Conservation (phyloP, 1,140 invertebrate species). For the Copidosoma floridanum region DNA sequence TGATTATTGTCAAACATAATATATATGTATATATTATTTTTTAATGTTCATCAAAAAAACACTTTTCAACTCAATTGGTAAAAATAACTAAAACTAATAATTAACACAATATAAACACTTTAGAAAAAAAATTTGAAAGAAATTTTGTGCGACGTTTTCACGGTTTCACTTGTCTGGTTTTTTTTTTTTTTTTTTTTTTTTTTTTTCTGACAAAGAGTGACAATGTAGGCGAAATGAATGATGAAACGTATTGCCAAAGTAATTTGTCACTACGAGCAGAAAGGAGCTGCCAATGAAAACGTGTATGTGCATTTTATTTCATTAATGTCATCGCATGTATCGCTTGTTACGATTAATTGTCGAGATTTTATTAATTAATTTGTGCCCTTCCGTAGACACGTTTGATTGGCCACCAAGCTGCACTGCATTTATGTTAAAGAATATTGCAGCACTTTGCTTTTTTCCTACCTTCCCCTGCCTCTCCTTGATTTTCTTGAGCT, state of each 20-base stretch:
- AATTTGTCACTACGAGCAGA: constrained; percentile 1
- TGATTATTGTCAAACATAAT: constrained; percentile 4
- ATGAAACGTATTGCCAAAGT: background rate
- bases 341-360: too few species aligned
- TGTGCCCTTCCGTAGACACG: constrained; percentile 1
- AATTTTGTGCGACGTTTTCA: constrained; percentile 1
- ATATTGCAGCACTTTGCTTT: constrained; percentile 88
- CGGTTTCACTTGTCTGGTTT: constrained; percentile 27
- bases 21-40: background rate
- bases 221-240: constrained; percentile 18
- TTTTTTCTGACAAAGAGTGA: constrained; percentile 5
- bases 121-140: background rate
- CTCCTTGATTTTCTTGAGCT: constrained; percentile 86
- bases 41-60: background rate
- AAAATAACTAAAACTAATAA: too few species aligned
- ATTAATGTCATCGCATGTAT: too few species aligned
- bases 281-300: too few species aligned
- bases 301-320: too few species aligned
- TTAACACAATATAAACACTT: background rate
- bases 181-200: too few species aligned
- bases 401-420: background rate
- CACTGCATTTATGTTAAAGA: constrained; percentile 45
- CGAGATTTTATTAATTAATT: constrained; percentile 14
- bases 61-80: too few species aligned
- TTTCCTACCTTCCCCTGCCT: constrained; percentile 83